Base-by-base conservation (phyloP, 2,888 invertebrate genomes). In the Cephus sareptanus region DNA sequence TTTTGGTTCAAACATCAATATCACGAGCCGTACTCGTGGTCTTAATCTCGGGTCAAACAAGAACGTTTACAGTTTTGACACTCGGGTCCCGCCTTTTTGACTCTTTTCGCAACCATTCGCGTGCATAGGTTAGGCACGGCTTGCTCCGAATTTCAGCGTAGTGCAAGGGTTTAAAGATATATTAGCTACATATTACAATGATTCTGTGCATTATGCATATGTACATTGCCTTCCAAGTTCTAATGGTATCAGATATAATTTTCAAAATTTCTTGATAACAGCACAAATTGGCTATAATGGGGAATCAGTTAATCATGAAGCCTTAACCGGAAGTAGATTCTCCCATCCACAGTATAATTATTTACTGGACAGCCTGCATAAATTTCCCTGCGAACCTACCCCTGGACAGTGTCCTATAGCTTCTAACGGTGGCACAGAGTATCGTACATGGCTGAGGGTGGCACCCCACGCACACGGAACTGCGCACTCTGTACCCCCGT, bases 401-500 rank as follows among this genome's bases (percentile, higher is more conserved):
- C 56, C 23, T 56, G 56, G 23, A 56, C 56, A 23, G 56, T 56
- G 56, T 56, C 56, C 56, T 56, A 56, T 56, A 56, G 56, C 9
- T 56, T 56, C 23, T 23, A 9, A 56, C 56, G 56, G 56, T 56
- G 23, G 23, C 9, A 56, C 56, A 9, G 56, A 56, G 23, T 56
- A 56, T 56, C 56, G 56, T 56, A 56, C 23, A 56, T 56, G 56
- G 56, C 56, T 23, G 23, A 56, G 56, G 56, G 56, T 56, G 56
- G 56, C 23, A 56, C 56, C 56, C 56, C 23, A 56, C 56, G 56
- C 56, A 56, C 77, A 81, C 69, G 79, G 76, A 79, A 78, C 73
- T 79, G 84, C 82, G 82, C 79, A 81, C 80, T 77, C 79, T 85
- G 83, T 83, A 85, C 40, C 70, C 79, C 82, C 80, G 79, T 79